Evolutionary conservation across 2,797 vertebrate genomes (phyloP).

Genomic region (Cirrhinus molitorella): DNA sequence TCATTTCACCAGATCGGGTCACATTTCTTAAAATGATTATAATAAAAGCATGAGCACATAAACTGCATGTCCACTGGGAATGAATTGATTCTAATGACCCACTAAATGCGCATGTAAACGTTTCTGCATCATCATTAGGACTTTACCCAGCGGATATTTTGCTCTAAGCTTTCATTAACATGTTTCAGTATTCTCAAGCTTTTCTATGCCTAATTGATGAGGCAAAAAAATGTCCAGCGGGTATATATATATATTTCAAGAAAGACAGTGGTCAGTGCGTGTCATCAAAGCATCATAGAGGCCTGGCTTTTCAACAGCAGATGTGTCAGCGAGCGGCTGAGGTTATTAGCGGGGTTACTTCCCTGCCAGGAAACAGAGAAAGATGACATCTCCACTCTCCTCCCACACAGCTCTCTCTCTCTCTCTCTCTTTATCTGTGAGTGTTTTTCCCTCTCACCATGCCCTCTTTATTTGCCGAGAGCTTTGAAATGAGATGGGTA

Average conservation of each 20-base stretch:
- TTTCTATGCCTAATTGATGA: no score
- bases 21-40: background rate
- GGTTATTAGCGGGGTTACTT: constrained; percentile 36
- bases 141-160: background rate
- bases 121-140: background rate
- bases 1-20: no score
- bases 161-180: background rate
- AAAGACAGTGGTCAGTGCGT: background rate
- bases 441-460: constrained; percentile 21
- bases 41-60: background rate
- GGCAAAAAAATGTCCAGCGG: background rate
- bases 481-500: constrained; percentile 41
- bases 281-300: constrained; percentile 8
- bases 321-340: constrained; percentile 10
- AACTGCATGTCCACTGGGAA: background rate
- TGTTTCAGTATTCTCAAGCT: constrained; percentile 7
- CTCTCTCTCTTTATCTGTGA: background rate
- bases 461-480: constrained; percentile 19
- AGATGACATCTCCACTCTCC: constrained; percentile 17
- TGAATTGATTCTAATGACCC: background rate
- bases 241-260: background rate
- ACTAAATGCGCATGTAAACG: background rate
- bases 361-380: constrained; percentile 55
- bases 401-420: constrained; percentile 11
- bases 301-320: constrained; percentile 1